Conservation (phyloP, 2,113 vertebrate genomes). For the Sciurus niger region DNA sequence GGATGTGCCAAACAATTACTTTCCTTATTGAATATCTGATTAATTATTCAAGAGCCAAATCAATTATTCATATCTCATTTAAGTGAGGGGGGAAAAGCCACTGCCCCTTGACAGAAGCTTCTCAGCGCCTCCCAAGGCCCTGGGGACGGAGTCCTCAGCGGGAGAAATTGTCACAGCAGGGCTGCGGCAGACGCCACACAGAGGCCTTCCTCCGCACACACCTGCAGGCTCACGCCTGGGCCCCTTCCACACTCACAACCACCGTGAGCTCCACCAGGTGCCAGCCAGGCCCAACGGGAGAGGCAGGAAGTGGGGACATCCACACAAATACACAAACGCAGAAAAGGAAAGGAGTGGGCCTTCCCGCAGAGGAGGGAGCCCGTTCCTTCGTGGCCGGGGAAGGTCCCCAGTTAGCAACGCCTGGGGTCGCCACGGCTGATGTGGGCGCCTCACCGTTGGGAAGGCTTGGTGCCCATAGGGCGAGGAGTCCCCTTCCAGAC, state of each 20-base stretch:
- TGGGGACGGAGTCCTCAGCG: slow-evolving; percentile 79
- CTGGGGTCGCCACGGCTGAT: neutral
- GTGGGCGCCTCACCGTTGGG: neutral
- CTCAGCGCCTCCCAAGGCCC: slow-evolving; percentile 78
- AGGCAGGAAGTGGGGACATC: neutral
- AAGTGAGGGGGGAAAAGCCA: slow-evolving; percentile 84
- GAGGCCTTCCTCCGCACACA: neutral
- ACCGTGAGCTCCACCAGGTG: neutral
- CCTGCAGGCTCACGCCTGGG: accelerated
- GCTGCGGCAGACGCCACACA: neutral
- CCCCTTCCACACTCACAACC: too few species aligned
- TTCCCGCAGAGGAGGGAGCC: neutral
- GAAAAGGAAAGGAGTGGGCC: neutral
- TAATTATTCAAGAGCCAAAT: slow-evolving; percentile 92
- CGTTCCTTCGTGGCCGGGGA: neutral
- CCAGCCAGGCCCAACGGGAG: neutral
- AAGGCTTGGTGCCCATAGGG: neutral
- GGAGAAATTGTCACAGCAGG: slow-evolving; percentile 75
- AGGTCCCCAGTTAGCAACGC: neutral
- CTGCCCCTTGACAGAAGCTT: slow-evolving; percentile 88
- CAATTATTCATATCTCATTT: slow-evolving; percentile 94
- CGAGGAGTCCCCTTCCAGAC: neutral
- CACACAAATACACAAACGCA: neutral
- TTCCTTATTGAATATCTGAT: slow-evolving; percentile 93
- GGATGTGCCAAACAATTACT: slow-evolving; percentile 92